Base-by-base conservation (phyloP, 2,797 vertebrate genomes). In the Danio aesculapii region DNA sequence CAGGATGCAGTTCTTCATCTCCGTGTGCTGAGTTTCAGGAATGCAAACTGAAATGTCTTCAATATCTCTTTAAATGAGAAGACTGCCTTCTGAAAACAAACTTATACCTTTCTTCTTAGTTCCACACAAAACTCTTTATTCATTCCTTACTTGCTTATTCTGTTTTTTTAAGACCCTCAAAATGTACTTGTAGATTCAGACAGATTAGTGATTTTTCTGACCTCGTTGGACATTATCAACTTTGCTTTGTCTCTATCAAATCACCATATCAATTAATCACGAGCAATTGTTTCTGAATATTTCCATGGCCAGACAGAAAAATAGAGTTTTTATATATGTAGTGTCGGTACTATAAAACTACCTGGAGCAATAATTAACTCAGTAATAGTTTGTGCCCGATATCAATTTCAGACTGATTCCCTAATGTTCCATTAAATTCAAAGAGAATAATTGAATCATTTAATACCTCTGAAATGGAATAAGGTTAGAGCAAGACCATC, bases 291-390 rank as follows among this genome's bases (percentile, higher is more conserved):
- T 84, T n/a, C 72, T 30, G 46, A 83, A 79, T 81, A 78, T 81
- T 64, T 81, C 64, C 44, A 70, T 78, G 61, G 68, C 66, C 81
- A 62, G 83, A 81, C 77, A 79, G 83, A 81, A 71, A 83, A 84
- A 81, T 81, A 83, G 71, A 72, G 57, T 73, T 30, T 30, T 77
- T 83, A 81, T 83, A 67, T 67, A 80, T 78, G 77, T 73, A 79
- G 70, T 83, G 75, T 64, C 61, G 49, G 16, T 66, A 67, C 66
- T 71, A 70, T 73, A 59, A 85, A 83, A 86, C 70, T 86, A 86
- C 85, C 85, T 85, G 85, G 79, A 86, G 85, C 85, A 86, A 86
- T 83, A 85, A 86, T 86, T 86, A 86, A 86, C 85, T 86, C 75
- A 5, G 83, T 86, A 86, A 86, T 86, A 86, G 77, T 86, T 86